Evolutionary conservation across 2,113 vertebrate species (phyloP).

Genomic region (Falco punctatus): DNA sequence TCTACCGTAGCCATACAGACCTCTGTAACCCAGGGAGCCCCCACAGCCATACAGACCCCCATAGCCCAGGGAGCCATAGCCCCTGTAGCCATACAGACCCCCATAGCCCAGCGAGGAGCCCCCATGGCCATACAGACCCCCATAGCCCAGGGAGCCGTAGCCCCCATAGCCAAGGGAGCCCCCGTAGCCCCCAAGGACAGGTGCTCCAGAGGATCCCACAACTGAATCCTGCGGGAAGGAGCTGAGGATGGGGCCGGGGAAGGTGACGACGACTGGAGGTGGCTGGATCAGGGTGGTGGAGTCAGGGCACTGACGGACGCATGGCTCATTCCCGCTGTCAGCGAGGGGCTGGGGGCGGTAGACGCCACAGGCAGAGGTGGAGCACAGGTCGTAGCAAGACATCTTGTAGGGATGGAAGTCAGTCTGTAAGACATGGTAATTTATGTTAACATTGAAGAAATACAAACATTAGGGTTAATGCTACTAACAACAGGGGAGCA

Average conservation of each 20-base stretch:
- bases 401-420: background rate
- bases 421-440: background rate
- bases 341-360: background rate
- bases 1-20: background rate
- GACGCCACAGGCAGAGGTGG: fast-evolving
- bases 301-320: background rate
- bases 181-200: background rate
- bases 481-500: background rate
- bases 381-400: background rate
- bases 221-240: background rate
- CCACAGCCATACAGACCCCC: background rate
- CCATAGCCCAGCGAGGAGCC: background rate
- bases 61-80: background rate
- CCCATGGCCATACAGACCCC: background rate
- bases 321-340: background rate
- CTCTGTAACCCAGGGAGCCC: background rate
- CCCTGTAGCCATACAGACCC: background rate
- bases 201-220: background rate
- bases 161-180: background rate
- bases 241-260: constrained; percentile 20
- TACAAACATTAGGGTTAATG: no score
- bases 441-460: no score
- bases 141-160: background rate
- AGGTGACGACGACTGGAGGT: background rate
- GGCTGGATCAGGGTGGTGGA: background rate